These are phyloP conservation scores for Anseranas semipalmata DNA, from an alignment of 2,113 vertebrate genomes.

Conservation along the genomic window DNA sequence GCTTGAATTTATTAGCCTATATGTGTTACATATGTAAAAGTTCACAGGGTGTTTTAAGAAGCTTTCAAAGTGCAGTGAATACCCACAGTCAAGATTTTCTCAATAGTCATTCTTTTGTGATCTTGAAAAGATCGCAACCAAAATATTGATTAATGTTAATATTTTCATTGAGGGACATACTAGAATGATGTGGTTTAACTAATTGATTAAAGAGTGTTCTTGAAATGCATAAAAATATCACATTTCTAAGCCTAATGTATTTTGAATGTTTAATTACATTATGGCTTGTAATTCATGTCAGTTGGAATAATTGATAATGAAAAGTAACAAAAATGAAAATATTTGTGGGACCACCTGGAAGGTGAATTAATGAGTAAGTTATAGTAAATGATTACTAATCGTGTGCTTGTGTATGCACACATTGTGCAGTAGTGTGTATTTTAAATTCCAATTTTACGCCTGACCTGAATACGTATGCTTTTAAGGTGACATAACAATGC, in stretches of 20 bases:
- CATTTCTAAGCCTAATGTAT: neutral
- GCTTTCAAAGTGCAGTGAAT: neutral
- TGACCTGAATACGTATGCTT: neutral
- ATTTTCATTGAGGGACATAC: neutral
- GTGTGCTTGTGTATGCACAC: neutral
- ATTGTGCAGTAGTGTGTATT: neutral
- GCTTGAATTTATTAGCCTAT: neutral
- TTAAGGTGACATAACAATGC: neutral
- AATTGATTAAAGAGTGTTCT: neutral
- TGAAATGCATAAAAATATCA: neutral
- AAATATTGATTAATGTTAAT: neutral
- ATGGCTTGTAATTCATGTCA: neutral
- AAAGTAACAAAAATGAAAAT: neutral
- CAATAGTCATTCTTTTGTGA: neutral
- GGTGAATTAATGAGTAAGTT: neutral
- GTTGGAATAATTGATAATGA: neutral
- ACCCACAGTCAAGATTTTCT: neutral
- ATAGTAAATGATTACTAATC: neutral
- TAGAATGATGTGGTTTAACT: neutral
- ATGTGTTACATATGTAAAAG: neutral
- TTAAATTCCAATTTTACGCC: neutral
- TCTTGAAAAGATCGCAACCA: neutral
- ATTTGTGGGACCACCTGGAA: neutral
- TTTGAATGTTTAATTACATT: neutral
- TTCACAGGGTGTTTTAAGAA: neutral